Evolutionary conservation across 2,113 vertebrate species (phyloP).

Genomic region (Gopherus evgoodei): DNA sequence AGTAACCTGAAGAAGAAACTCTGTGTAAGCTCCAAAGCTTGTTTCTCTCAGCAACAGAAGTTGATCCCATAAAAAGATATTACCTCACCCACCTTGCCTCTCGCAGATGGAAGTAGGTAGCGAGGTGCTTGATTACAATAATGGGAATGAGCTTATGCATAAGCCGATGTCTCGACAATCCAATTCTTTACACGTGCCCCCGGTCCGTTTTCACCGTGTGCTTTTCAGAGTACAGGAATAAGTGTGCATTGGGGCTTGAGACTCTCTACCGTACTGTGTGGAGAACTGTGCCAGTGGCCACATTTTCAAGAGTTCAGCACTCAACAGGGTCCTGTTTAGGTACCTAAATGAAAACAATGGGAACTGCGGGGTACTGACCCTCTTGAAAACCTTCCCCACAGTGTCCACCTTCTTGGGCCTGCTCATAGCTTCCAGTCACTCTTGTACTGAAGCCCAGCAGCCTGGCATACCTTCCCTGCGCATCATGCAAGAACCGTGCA

Average conservation of each 20-base stretch:
- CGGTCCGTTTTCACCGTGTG: not conserved
- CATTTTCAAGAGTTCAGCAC: not conserved
- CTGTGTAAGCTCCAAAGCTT: not conserved
- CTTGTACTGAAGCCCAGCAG: accelerated
- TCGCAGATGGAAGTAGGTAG: not conserved
- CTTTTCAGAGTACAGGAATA: not conserved
- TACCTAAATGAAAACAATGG: accelerated
- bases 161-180: not conserved
- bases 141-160: not conserved
- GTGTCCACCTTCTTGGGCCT: not conserved
- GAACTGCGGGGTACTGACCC: no score
- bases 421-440: not conserved
- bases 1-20: no score
- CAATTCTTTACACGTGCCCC: accelerated
- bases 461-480: accelerated
- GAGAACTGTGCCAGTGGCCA: not conserved
- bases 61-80: not conserved
- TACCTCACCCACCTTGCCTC: not conserved
- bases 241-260: not conserved
- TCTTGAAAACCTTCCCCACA: not conserved
- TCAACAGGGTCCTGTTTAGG: not conserved
- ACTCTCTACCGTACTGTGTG: not conserved
- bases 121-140: accelerated
- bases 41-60: not conserved
- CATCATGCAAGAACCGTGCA: not conserved